These are phyloP conservation scores for Varanus salvator DNA, from an alignment of 2,113 vertebrate genomes.

Conservation along the genomic window DNA sequence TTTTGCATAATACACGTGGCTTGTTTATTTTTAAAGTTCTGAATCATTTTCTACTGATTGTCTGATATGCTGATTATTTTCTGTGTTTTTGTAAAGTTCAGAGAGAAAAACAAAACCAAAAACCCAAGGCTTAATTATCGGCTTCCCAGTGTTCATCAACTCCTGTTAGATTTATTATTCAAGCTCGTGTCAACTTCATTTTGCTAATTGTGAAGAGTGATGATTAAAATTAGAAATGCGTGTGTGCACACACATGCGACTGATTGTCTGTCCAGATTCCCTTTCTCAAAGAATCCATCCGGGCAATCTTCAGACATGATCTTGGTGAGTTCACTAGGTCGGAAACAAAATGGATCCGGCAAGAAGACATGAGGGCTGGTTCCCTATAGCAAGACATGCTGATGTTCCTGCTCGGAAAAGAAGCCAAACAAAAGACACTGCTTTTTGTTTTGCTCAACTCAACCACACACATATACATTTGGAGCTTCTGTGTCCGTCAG, in stretches of 20 bases:
- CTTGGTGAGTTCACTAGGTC: neutral
- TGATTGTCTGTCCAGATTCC: neutral
- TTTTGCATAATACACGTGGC: constrained; percentile 31
- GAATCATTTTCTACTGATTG: constrained; percentile 26
- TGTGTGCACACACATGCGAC: neutral
- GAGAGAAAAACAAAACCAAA: neutral
- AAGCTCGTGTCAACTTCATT: constrained; percentile 26
- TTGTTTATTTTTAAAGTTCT: constrained; percentile 42
- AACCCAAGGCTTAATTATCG: neutral
- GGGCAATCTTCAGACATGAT: neutral
- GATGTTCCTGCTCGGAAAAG: neutral
- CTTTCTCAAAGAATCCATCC: neutral
- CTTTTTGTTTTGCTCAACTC: neutral
- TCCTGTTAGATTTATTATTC: constrained; percentile 17
- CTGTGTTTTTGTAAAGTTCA: constrained; percentile 3
- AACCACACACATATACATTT: neutral
- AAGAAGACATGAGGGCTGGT: neutral
- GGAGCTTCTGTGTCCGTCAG: neutral
- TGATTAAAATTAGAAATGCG: neutral
- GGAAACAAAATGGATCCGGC: neutral
- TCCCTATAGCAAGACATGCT: neutral
- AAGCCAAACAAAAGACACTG: neutral
- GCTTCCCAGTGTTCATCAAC: neutral
- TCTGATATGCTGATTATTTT: constrained; percentile 6
- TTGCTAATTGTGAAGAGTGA: constrained; percentile 20